Percentiles rank a stretch among this genome's conserved stretches.
These are phyloP conservation scores for Mesocentrotus franciscanus DNA, from an alignment of 53 echinoderm and acorn worm species.

Conservation along the genomic window DNA sequence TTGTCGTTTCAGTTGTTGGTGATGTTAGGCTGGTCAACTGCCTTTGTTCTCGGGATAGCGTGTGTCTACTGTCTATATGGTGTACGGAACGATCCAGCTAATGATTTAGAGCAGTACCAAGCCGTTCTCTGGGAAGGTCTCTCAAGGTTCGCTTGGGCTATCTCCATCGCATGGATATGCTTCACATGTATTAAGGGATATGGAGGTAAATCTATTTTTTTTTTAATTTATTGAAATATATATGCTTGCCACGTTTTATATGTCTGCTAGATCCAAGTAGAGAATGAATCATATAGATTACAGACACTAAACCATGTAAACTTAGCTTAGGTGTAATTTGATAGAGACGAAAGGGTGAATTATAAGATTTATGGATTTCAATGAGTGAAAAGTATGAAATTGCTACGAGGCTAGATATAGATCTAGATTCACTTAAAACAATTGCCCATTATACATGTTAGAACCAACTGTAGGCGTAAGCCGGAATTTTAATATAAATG, in stretches of 20 bases:
- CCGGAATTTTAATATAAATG: too few species aligned
- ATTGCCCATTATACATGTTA: too few species aligned
- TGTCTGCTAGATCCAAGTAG: too few species aligned
- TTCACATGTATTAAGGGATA: conserved; percentile 82
- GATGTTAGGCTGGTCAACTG: conserved; percentile 65
- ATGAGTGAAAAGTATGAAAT: too few species aligned
- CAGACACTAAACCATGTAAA: too few species aligned
- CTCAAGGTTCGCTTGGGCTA: conserved; percentile 76
- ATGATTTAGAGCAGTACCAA: neutral
- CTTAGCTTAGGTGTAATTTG: too few species aligned
- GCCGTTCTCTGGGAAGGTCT: conserved; percentile 66
- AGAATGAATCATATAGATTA: too few species aligned
- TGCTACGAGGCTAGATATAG: too few species aligned
- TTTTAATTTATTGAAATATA: neutral
- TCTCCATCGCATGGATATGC: conserved; percentile 78
- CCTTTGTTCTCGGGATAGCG: conserved; percentile 60
- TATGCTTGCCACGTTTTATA: neutral
- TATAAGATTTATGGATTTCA: too few species aligned
- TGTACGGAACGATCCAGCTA: conserved; percentile 8
- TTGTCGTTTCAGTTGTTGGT: conserved; percentile 48
- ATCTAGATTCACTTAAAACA: too few species aligned
- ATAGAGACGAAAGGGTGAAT: too few species aligned
- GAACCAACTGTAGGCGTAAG: too few species aligned
- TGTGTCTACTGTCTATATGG: conserved; percentile 74
- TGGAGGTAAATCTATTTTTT: conserved; percentile 68